These are phyloP conservation scores for Drosophila recens DNA, from an alignment of 2,888 invertebrate species.

Conservation along the genomic window DNA sequence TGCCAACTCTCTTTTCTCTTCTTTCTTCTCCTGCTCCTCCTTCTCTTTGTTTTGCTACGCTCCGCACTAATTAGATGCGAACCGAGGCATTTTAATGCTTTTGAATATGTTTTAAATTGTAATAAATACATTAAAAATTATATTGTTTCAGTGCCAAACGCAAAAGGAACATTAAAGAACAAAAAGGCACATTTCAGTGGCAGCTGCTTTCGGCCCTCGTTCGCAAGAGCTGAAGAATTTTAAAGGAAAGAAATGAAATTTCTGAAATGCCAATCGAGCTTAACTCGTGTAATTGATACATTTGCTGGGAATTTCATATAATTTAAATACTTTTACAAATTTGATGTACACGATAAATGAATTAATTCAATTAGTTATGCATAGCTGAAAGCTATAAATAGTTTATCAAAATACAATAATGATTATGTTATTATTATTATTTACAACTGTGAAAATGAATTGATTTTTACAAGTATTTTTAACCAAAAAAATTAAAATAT, in stretches of 20 bases:
- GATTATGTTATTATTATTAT: neutral
- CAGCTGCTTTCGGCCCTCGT: neutral
- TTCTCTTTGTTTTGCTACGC: neutral
- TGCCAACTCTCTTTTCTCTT: neutral
- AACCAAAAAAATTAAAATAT: too few relatives aligned
- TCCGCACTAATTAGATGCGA: conserved; percentile 59
- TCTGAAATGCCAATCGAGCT: conserved; percentile 5
- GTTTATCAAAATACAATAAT: neutral
- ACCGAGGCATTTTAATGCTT: conserved; percentile 57
- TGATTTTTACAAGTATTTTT: too few relatives aligned
- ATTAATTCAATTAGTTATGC: neutral
- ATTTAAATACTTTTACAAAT: neutral
- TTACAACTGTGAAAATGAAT: too few relatives aligned
- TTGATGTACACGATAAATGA: neutral
- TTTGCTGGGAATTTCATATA: neutral
- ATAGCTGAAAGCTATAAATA: neutral
- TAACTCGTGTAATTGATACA: conserved; percentile 25
- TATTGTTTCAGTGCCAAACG: conserved; percentile 18
- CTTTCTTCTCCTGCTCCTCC: neutral
- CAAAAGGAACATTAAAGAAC: neutral
- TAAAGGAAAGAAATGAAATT: conserved; percentile 5
- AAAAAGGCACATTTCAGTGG: conserved; percentile 1
- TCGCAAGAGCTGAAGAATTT: neutral
- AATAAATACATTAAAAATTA: conserved; percentile 44
- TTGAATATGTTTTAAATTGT: conserved; percentile 45